A percentile compares a stretch with the other conserved stretches of the same genome.
Conservation (phyloP, 2,797 vertebrate species). For the Tamandua tetradactyla region DNA sequence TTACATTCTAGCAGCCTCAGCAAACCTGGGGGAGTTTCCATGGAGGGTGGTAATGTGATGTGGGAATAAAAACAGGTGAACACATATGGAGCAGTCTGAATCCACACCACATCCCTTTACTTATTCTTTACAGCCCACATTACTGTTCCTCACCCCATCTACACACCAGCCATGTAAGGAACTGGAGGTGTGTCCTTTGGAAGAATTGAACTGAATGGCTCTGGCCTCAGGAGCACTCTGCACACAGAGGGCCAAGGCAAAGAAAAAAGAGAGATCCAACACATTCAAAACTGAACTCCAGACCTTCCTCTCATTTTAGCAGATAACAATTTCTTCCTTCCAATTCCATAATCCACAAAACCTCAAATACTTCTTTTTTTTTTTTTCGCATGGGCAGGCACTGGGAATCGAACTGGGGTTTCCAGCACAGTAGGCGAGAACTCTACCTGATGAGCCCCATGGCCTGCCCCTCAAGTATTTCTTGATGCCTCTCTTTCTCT, state of each 20-base stretch:
- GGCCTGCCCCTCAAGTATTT: too few relatives aligned
- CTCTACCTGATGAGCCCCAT: too few relatives aligned
- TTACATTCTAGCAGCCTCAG: too few relatives aligned
- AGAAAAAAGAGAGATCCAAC: neutral
- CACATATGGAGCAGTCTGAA: neutral
- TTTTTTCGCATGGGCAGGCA: too few relatives aligned
- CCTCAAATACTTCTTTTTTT: neutral
- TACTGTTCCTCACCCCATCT: neutral
- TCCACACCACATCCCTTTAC: neutral
- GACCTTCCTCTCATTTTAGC: neutral
- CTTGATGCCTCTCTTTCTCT: neutral
- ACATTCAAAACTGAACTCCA: neutral
- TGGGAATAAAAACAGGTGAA: neutral
- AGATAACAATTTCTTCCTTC: neutral
- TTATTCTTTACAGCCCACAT: neutral
- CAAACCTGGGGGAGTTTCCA: too few relatives aligned
- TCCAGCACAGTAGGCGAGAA: too few relatives aligned
- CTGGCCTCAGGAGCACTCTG: neutral
- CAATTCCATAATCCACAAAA: neutral
- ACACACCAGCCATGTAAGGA: neutral
- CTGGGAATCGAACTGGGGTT: too few relatives aligned
- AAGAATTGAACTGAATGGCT: neutral
- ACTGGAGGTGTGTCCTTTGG: neutral
- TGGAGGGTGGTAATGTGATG: neutral
- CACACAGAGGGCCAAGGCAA: neutral